Evolutionary conservation across 2,888 invertebrate genomes (phyloP), one percentile per base, ranked within the genome.

Genomic region (Callyntrura sp.): DNA sequence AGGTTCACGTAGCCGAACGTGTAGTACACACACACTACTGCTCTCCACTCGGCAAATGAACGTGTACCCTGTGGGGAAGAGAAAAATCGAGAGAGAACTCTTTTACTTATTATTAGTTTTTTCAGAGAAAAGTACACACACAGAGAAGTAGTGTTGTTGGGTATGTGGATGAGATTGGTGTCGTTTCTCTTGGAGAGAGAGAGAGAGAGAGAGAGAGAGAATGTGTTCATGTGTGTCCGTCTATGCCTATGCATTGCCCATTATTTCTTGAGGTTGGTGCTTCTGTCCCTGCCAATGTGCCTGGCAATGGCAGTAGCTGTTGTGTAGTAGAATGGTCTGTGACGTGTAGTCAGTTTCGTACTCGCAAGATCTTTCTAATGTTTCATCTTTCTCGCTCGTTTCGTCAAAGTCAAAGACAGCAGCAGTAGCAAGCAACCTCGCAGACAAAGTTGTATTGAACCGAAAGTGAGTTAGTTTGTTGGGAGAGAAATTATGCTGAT

Each of bases 41-140:
- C n/a, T n/a, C n/a, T n/a, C n/a, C n/a, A 73, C 73, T 73, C 73
- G 73, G 73, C 73, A 73, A 73, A 73, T 73, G 17, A 48, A 73
- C 48, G 73, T n/a, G n/a, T 73, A 73, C 73, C 73, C 73, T n/a
- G n/a, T n/a, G n/a, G n/a, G n/a, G n/a, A n/a, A n/a, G n/a, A n/a
- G n/a, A n/a, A n/a, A n/a, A n/a, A n/a, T n/a, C n/a, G 48, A 73
- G 14, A 45, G 20, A 73, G 20, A 4, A 8, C 5, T 20, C 17
- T 73, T 73, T 73, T n/a, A n/a, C n/a, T n/a, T n/a, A n/a, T n/a
- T n/a, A n/a, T n/a, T n/a, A n/a, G n/a, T 73, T 73, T 68, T 35
- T 17, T 35, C 6, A 5, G 35, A 68, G 43, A 68, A 28, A n/a
- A 65, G 65, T n/a, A 70, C 8, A n/a, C 5, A 11, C 1, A 20